Base-by-base conservation (phyloP, 2,888 invertebrate species). In the Omphaloscelis lunosa region DNA sequence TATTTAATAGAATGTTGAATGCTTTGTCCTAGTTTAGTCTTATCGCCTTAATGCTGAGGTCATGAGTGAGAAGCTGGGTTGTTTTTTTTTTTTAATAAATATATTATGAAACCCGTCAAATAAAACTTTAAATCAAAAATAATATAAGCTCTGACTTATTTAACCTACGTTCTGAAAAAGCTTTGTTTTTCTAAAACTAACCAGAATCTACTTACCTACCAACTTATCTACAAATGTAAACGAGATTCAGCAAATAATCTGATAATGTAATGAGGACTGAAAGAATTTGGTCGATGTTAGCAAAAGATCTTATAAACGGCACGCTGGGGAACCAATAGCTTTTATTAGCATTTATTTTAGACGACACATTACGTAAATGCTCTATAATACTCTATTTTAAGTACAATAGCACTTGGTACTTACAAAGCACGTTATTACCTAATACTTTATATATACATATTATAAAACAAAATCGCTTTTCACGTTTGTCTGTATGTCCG, bases 251-350 rank as follows among this genome's bases (percentile, higher is more conserved):
- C 79, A 79, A 69, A 79, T 75, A 84, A 84, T 82, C 84, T 67
- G 75, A 84, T 80, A 84, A 84, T 45, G 61, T 83, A 75, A 83
- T 75, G 84, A 66, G 63, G 20, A 27, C 80, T 82, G 51, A 79
- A 75, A 53, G 53, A 80, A 75, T 77, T 72, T 77, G 5, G 58
- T 69, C 75, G 51, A 66, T 68, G 58, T 62, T 75, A 45, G 80
- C 66, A 67, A 74, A 82, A 79, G 61, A 74, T 79, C 2, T 84
- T 58, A 51, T 20, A 1, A 83, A 83, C 39, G 79, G 17, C 15
- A 27, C 83, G 12, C 68, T 48, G 29, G 69, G 74, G 61, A 70
- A 20, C 20, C 11, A 63, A 76, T 70, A 29, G 51, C 66, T 58
- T 66, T 39, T 75, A 82, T 79, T 83, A 70, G 39, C 75, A 84